These are phyloP conservation scores for Campaea margaritaria DNA, from an alignment of 2,888 invertebrate genomes.

Conservation along the genomic window DNA sequence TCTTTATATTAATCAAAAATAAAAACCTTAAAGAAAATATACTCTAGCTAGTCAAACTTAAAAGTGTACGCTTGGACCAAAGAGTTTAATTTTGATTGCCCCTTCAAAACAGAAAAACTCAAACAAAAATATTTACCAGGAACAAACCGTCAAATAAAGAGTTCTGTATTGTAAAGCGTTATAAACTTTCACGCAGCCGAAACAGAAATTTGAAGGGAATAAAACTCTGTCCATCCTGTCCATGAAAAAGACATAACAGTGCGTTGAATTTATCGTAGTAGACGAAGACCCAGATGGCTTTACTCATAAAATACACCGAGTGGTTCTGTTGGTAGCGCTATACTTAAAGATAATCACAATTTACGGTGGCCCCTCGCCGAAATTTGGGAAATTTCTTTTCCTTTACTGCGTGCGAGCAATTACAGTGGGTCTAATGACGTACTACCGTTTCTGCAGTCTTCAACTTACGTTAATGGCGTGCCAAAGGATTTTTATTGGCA, in stretches of 20 bases:
- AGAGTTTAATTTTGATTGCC: too few relatives aligned
- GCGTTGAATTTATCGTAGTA: slow-evolving; percentile 81
- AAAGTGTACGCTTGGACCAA: too few relatives aligned
- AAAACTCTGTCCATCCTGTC: slow-evolving; percentile 75
- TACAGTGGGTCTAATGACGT: slow-evolving; percentile 70
- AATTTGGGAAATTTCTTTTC: slow-evolving; percentile 71
- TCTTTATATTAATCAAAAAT: background rate
- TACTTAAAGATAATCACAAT: slow-evolving; percentile 84
- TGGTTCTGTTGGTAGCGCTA: slow-evolving; percentile 73
- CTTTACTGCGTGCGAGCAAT: slow-evolving; percentile 71
- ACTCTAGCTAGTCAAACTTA: too few relatives aligned
- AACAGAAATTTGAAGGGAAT: slow-evolving; percentile 72
- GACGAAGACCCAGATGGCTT: slow-evolving; percentile 82
- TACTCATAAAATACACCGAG: slow-evolving; percentile 82
- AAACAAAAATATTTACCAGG: too few relatives aligned
- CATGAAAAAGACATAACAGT: slow-evolving; percentile 83
- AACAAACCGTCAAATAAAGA: too few relatives aligned
- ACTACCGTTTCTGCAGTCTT: slow-evolving; percentile 49
- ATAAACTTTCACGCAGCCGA: slow-evolving; percentile 51
- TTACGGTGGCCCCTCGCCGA: slow-evolving; percentile 72
- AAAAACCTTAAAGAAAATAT: too few relatives aligned
- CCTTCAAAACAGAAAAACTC: too few relatives aligned
- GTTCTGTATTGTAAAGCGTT: slow-evolving; percentile 5
- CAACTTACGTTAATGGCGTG: slow-evolving; percentile 57
- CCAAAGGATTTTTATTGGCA: slow-evolving; percentile 59